These are phyloP conservation scores for Gulo gulo DNA, from an alignment of 2,113 vertebrate genomes.

Conservation along the genomic window DNA sequence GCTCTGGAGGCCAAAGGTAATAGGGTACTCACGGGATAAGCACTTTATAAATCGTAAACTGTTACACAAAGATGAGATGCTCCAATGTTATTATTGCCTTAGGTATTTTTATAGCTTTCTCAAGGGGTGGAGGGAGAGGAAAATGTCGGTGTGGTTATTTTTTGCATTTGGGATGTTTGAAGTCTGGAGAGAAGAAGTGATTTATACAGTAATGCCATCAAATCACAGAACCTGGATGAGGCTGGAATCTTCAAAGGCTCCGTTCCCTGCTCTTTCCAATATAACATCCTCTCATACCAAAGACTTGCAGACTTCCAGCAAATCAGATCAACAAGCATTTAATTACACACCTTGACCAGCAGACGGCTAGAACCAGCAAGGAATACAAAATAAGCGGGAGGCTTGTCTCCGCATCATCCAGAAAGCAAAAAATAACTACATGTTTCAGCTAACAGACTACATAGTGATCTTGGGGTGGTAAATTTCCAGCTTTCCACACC, in stretches of 20 bases:
- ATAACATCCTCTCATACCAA: background rate
- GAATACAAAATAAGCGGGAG: conserved; percentile 2
- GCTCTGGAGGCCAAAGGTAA: background rate
- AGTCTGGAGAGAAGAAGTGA: background rate
- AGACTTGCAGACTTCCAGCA: background rate
- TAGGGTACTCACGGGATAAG: background rate
- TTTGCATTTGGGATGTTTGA: background rate
- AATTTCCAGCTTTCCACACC: background rate
- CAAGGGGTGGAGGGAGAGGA: background rate
- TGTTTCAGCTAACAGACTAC: background rate
- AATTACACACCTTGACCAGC: background rate
- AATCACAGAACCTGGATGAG: background rate
- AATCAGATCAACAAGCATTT: background rate
- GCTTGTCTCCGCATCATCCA: background rate
- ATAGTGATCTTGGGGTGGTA: background rate
- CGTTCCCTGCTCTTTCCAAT: background rate
- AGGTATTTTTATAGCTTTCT: background rate
- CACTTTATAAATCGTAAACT: background rate
- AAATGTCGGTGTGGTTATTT: background rate
- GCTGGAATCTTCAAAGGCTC: background rate
- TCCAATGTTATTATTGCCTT: background rate
- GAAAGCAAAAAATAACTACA: background rate
- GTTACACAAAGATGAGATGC: background rate
- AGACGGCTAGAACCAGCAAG: background rate
- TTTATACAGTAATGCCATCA: background rate